Base-by-base conservation (phyloP, 2,888 invertebrate genomes). In the Limnephilus lunatus region DNA sequence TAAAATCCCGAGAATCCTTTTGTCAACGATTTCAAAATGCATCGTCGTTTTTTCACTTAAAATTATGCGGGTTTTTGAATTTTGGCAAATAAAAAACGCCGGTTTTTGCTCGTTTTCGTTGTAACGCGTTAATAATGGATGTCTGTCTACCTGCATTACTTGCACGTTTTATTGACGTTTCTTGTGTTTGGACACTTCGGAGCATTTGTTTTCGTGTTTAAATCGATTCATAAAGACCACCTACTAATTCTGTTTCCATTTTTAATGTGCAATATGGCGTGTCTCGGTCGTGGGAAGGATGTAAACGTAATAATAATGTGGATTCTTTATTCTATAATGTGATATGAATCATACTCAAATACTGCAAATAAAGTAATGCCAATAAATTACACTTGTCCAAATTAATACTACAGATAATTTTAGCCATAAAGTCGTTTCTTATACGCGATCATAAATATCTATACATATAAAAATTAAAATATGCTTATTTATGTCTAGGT, bases 41-140 rank as follows among this genome's bases (percentile, higher is more conserved):
- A 35, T 83, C 35, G 25, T 83, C 83, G 83, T 83, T 83, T 83
- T 83, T 19, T 83, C 83, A 83, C 83, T 83, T 83, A 83, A 68
- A 68, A 68, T 68, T 68, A 68, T 68, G 68, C 83, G 83, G 35
- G 83, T 83, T 35, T 83, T 39, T 35, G 83, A 14, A 83, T 83
- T 83, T 83, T 32, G 5, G 83, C 35, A 32, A 39, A 83, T 83
- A 83, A 83, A 35, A 32, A 32, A 68, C 68, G n/a, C 19, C 25
- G 0, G 32, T 39, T 83, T 83, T 83, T 83, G 83, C 19, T 83
- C 32, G 35, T 83, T 83, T 83, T 83, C 35, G 83, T 83, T 83
- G 31, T 31, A 32, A 83, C 35, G 35, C 83, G 83, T 83, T 83
- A 83, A 35, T 83, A 32, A 83, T 83, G 83, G 83, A 25, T 39